phyloP scores from a whole-genome alignment of 2,797 vertebrate genomes.

The Chloroceryle amazona region DNA sequence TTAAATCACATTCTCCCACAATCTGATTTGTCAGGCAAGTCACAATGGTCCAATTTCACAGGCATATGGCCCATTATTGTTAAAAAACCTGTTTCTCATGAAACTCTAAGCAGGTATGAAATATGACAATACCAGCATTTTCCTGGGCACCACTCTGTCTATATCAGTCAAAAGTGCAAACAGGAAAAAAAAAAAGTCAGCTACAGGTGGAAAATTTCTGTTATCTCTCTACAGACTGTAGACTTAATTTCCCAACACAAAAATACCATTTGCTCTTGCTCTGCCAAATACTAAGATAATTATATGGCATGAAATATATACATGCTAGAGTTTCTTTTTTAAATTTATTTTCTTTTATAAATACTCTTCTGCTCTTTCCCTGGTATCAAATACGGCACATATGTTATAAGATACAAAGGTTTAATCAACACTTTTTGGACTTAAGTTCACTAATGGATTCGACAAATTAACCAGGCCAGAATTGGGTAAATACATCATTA shows the following conservation, averaged over 20 bases:
- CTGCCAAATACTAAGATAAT: background rate
- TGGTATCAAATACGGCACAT: background rate
- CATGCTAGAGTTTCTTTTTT: background rate
- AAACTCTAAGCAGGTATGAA: background rate
- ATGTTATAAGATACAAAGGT: background rate
- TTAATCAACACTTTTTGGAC: background rate
- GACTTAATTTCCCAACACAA: background rate
- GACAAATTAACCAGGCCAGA: background rate
- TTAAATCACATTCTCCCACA: background rate
- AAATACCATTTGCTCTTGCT: background rate
- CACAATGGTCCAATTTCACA: background rate
- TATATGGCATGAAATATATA: background rate
- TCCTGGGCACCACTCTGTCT: background rate
- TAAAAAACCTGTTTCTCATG: background rate
- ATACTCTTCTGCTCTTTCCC: background rate
- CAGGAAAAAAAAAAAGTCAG: background rate
- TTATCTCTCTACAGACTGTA: background rate
- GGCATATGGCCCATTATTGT: background rate
- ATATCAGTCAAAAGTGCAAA: background rate
- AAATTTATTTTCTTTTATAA: background rate
- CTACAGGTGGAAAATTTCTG: background rate
- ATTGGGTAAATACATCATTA: background rate
- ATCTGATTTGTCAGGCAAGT: background rate
- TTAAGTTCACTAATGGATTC: background rate
- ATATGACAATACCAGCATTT: background rate